Base-by-base conservation (phyloP, 2,888 invertebrate species). In the Drosophila pseudotakahashii region DNA sequence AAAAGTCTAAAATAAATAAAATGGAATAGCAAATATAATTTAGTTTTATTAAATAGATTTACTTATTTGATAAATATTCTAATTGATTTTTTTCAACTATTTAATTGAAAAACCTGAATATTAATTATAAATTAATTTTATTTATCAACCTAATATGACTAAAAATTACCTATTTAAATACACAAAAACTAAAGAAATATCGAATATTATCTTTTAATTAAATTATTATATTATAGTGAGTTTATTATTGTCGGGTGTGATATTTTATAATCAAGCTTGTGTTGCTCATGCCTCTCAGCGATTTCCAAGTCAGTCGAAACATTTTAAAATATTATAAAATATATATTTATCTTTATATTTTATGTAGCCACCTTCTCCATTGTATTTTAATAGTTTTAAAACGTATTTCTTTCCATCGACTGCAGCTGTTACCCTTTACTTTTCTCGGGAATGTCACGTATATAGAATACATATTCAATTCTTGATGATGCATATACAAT, bases 361-460 rank as follows among this genome's bases (percentile, higher is more conserved):
- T 2, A 16, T 19, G 11, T 10, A 2, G 3, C 2, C 3, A 45
- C 19, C 5, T 42, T 42, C 42, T 42, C 30, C 30, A 32, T 14
- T 14, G 13, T 10, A 10, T 36, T 48, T 59, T 45, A 55, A 51
- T 71, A 45, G 53, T 51, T 61, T 54, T 9, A 13, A 32, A 54
- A 70, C 14, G 36, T 52, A 37, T 67, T 41, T 53, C 16, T 52
- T 45, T 16, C 44, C 61, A 73, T 63, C 37, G 52, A 48, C 44
- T 79, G 88, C 81, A 87, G 88, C 81, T 87, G 81, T 84, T 88
- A 44, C 63, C 70, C 47, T 63, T 53, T 57, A 72, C 85, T 81
- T 52, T 52, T 42, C 14, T 13, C 6, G n/a, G 16, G 42, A 64
- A 72, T 72, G 74, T 72, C 71, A 71, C 71, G 71, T 71, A 71